phyloP scores from a whole-genome alignment of 2,113 vertebrate species.

The Tragelaphus scriptus region DNA sequence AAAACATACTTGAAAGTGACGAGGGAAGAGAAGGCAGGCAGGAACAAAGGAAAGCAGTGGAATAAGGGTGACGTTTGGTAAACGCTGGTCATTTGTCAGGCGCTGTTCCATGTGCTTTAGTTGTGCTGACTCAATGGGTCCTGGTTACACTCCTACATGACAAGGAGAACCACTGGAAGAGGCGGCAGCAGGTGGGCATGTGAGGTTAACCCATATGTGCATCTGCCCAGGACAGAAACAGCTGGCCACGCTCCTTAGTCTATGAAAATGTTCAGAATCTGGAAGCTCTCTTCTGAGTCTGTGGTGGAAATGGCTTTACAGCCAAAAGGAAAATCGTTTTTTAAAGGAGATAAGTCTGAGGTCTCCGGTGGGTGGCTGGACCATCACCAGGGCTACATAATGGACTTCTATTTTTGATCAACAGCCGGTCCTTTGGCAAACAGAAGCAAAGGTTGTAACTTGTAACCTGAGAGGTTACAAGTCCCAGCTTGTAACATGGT shows the following conservation, averaged over 20 bases:
- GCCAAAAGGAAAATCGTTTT: background rate
- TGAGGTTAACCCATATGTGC: background rate
- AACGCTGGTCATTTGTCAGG: background rate
- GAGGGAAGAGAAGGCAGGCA: background rate
- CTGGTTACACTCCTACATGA: fast-evolving
- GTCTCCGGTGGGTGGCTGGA: fast-evolving
- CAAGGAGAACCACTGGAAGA: background rate
- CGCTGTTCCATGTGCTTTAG: no score
- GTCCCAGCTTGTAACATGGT: background rate
- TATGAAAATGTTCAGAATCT: background rate
- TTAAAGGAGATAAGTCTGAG: background rate
- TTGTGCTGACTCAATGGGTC: background rate
- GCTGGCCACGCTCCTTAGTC: background rate
- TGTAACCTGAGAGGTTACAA: background rate
- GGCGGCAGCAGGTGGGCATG: background rate
- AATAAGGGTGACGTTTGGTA: background rate
- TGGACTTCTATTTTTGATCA: background rate
- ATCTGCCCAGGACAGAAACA: background rate
- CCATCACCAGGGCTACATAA: background rate
- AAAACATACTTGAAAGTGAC: background rate
- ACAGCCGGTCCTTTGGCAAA: background rate
- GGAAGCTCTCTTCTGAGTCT: background rate
- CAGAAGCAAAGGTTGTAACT: background rate
- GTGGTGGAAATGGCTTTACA: background rate
- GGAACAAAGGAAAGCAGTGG: background rate